A percentile compares a stretch with the other conserved stretches of the same genome.
Conservation (phyloP, 2,113 vertebrate genomes). For the Melospiza melodia region DNA sequence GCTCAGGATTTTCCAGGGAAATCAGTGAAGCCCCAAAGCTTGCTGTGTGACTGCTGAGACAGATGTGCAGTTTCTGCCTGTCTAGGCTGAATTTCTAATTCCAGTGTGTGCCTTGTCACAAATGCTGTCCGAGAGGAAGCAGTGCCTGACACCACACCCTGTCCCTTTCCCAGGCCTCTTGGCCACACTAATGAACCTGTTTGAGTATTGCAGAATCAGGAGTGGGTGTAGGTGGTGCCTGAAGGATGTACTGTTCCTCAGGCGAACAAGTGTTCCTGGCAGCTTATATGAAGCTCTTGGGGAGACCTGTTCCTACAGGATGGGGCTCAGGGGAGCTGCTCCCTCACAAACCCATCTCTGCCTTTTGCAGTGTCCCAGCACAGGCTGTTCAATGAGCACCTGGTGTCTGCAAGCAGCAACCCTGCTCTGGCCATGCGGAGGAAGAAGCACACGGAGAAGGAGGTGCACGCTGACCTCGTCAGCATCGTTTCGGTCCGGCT, state of each 20-base stretch:
- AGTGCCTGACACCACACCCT: not conserved
- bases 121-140: not conserved
- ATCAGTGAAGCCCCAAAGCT: not conserved
- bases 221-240: not conserved
- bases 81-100: not conserved
- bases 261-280: not conserved
- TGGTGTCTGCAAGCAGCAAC: constrained; percentile 94
- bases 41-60: not conserved
- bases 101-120: rapidly evolving
- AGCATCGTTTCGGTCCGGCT: constrained; percentile 94
- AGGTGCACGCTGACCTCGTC: constrained; percentile 90
- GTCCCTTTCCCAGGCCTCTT: not conserved
- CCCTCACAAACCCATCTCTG: not conserved
- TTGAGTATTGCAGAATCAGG: not conserved
- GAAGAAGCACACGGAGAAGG: constrained; percentile 97
- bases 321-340: not conserved
- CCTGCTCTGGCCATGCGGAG: constrained; percentile 90
- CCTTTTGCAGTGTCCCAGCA: constrained; percentile 87
- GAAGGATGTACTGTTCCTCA: not conserved
- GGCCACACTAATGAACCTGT: not conserved
- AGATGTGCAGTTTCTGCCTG: not conserved
- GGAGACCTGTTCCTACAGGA: not conserved
- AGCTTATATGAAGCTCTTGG: not conserved
- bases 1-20: not conserved
- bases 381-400: constrained; percentile 94